Base-by-base conservation (phyloP, 2,797 vertebrate genomes). In the Sebastes jordani region DNA sequence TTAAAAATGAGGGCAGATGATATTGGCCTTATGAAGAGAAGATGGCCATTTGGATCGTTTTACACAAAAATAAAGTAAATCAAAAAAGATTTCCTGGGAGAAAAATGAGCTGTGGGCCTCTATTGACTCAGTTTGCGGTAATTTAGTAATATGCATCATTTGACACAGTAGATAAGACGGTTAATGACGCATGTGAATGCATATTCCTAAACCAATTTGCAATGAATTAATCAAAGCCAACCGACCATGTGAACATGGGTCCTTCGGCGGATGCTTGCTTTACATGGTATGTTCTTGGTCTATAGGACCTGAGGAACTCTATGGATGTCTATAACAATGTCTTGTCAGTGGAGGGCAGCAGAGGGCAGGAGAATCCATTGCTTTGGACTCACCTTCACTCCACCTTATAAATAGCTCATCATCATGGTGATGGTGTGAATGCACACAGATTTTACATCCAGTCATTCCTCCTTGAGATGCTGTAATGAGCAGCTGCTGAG, bases 381-480 rank as follows among this genome's bases (percentile, higher is more conserved):
- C 10, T 42, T 0, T n/a, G 25, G 7, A 72, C 36, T 7, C 3
- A 10, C 23, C 46, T 18, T 32, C 16, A 9, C 11, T 46, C 14
- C 27, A 8, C 49, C 54, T 7, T 89, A 84, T 78, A 85, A 86
- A 82, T 83, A 87, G 29, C 11, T 34, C 55, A 60, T 85, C 2
- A 34, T 79, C 86, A 91, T 78, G 79, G 78, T 71, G 72, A 89
- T 67, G 74, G 71, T 42, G 71, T 34, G 56, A 72, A 78, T 78
- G 60, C 63, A 71, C 52, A 78, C 32, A 25, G 29, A 55, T 55
- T 69, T 55, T 6, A 74, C 54, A 46, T 42, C 11, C 38, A 14
- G 23, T 46, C 14, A 25, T 25, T 72, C 6, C n/a, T 73, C 18
- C 0, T 18, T 78, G 23, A 58, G 7, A 59, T 7, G 16, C 1